phyloP scores from a whole-genome alignment of 2,888 invertebrate species.

The Allacma fusca region DNA sequence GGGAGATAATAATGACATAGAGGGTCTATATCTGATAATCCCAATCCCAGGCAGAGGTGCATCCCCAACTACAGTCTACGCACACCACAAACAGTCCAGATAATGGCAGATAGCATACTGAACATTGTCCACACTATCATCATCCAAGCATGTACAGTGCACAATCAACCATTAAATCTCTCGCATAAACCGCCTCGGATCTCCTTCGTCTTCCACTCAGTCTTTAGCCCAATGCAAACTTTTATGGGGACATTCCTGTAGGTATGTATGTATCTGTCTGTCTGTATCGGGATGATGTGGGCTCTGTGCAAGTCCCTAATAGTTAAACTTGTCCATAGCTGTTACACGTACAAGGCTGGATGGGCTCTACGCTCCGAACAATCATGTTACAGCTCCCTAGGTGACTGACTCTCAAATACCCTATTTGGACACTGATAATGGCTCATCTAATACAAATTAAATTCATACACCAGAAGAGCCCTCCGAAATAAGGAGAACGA shows the following conservation, averaged over 20 bases:
- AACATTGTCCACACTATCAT: slow-evolving; percentile 16
- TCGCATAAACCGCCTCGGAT: slow-evolving; percentile 10
- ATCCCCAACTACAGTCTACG: too few relatives aligned
- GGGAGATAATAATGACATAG: background rate
- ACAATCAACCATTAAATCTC: slow-evolving; percentile 35
- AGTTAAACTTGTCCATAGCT: background rate
- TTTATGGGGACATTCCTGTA: background rate
- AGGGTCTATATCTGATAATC: background rate
- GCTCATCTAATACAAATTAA: slow-evolving; percentile 45
- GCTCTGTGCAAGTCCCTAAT: background rate
- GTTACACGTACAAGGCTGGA: background rate
- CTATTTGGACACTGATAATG: slow-evolving; percentile 41
- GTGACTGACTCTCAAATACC: slow-evolving; percentile 38
- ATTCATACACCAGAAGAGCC: slow-evolving; percentile 27
- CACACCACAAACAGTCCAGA: background rate
- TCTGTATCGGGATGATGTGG: too few relatives aligned
- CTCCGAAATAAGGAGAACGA: background rate
- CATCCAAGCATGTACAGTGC: slow-evolving; percentile 10
- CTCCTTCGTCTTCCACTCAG: background rate
- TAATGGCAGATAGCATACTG: slow-evolving; percentile 7
- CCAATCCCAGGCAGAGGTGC: background rate
- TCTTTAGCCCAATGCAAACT: background rate
- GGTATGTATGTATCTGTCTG: background rate
- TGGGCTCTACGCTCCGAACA: background rate
- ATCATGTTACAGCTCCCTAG: slow-evolving; percentile 39